Evolutionary conservation across 2,888 invertebrate species (phyloP), one percentile per base, ranked within the genome.

Genomic region (Julus scandinavius): DNA sequence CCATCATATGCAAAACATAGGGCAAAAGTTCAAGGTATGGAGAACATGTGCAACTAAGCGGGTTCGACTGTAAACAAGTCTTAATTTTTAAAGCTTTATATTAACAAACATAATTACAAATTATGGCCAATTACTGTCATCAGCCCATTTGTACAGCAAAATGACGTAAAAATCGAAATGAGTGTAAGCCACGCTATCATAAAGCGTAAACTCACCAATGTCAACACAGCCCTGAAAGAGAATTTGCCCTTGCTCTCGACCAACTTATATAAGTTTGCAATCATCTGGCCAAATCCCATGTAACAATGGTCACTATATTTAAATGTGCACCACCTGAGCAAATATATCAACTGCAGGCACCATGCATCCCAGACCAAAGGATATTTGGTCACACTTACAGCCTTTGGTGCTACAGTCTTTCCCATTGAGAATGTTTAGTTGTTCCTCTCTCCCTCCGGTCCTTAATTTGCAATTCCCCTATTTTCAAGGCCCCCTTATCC

Each of bases 391-490:
- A 80, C 80, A 80, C 72, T 72, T 72, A 11, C 80, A 80, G 38
- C 80, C 80, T 80, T 20, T 40, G 80, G 80, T 80, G 15, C 80
- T 38, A 6, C 72, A 29, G 29, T 4, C 72, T n/a, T 72, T 72
- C 38, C 80, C 38, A 80, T 72, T n/a, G 80, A 80, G 80, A 80
- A 29, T 80, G 80, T 54, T 7, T 54, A 38, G 80, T 40, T 38
- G 80, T 40, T 15, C 38, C 80, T 80, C 72, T 15, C 45, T 54
- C 54, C 80, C 80, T 38, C 80, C 38, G 40, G 80, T 80, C 80
- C 80, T 80, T 80, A 80, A 80, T 80, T 80, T 80, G 80, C 80
- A 80, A 80, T 80, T 80, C 80, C 80, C 80, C 80, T 9, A 80
- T 80, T 80, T 80, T 15, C 80, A 80, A 38, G 80, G 7, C 38